Evolutionary conservation across 1,140 invertebrate species (phyloP), one percentile per base, ranked within the genome.

Genomic region (Amphibalanus amphitrite): DNA sequence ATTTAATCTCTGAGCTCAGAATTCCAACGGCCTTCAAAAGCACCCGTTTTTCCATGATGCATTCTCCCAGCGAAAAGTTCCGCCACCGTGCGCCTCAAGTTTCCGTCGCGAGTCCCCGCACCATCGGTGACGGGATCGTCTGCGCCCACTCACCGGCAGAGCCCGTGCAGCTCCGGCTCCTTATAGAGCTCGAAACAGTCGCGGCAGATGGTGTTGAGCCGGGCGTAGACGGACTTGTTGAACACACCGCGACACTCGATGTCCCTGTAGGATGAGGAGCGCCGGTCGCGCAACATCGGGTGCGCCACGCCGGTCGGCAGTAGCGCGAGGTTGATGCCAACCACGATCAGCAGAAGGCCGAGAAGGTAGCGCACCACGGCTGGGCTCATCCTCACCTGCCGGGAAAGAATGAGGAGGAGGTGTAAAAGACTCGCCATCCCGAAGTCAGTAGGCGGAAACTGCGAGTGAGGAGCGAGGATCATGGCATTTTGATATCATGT

Each of bases 111-210:
- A 38, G 4, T 71, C 25, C 28, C n/a, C n/a, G n/a, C 20, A 72
- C 28, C 25, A 67, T 25, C 0, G 74, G 3, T 38, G 69, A 26
- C 28, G 28, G 23, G 28, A 47, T 71, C 23, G 64, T 15, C n/a
- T 3, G 3, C 28, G 28, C 28, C 29, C 73, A 79, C 82, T 82
- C 83, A 95, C 92, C 90, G 90, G 89, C 92, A 95, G 73, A 91
- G 84, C 74, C 85, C 85, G 79, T 92, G 91, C 74, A 95, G 84
- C 78, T 89, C 86, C 33, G 90, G 88, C 77, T 93, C 91, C 75
- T 90, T 85, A 83, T 93, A 95, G 47, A 95, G 84, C 80, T 92
- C 91, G 83, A 92, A 94, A 80, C 92, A 95, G 80, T 95, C 92
- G 81, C 93, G 91, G 81, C 92, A 95, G 79, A 95, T 90, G 74